Evolutionary conservation across 2,888 invertebrate species (phyloP), one percentile per base, ranked within the genome.

Genomic region (Polietes domitor): DNA sequence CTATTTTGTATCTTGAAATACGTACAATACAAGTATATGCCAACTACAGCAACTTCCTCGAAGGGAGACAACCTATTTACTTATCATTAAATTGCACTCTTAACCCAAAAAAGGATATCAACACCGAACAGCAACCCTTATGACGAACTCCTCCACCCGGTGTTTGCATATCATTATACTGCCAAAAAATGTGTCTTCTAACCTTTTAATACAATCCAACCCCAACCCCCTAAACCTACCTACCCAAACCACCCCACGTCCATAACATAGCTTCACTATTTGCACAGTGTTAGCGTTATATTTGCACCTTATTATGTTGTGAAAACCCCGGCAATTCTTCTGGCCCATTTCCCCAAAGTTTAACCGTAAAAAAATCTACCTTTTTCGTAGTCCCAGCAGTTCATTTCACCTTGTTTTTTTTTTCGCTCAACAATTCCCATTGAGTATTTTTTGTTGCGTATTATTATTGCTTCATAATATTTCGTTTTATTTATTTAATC

Each of bases 401-500:
- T 68, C 7, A 9, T 19, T 24, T 63, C 15, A 50, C 37, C 21
- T 61, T 58, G 41, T 74, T 21, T 58, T 53, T 71, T 32, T 17
- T 17, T 24, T 43, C 28, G 4, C 17, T 43, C 41, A 37, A 37
- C 7, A 68, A 43, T 43, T 43, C 68, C 61, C 41, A 24, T 6
- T 32, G 65, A 43, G 43, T 3, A 41, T 41, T 37, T n/a, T 76
- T 65, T 65, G 43, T 55, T 63, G 9, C 9, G 17, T 77, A 81
- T 73, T 81, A 80, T 77, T 70, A 82, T 81, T 47, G 72, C 76
- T 76, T 76, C 65, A 81, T 84, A 81, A 70, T 80, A 65, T 82
- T 82, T 82, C 73, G 58, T 73, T 78, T 77, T 82, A 74, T 84
- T 82, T 84, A 82, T 73, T 82, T 82, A 82, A 84, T 84, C 78